Evolutionary conservation across 2,888 invertebrate genomes (phyloP), one percentile per base, ranked within the genome.

Genomic region (Sinodicranocentrus sp.): DNA sequence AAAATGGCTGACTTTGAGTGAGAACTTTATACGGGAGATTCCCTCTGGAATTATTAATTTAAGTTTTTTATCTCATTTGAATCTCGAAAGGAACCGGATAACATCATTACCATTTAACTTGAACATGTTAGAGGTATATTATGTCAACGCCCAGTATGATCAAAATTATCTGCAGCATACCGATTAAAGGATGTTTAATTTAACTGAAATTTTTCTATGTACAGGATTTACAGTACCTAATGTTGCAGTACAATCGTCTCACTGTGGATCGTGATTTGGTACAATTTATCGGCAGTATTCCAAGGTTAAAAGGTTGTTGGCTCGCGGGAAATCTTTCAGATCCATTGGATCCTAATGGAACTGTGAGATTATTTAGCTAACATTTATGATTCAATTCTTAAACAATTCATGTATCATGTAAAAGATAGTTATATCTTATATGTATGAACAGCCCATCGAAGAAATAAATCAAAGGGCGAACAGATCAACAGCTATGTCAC

Each of bases 11-110:
- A 84, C 84, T 1, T 67, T 76, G n/a, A 70, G 44, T 5, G 19
- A 68, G 15, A 84, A 84, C 65, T n/a, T 26, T 10, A 67, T 82
- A 13, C 17, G 25, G 6, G 82, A 72, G 39, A 67, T 84, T 19
- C 77, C 82, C 2, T 6, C 28, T 57, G 28, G 21, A 17, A 28
- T 75, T 3, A 39, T n/a, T 10, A 25, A 52, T 1, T 21, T 75
- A 10, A 2, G 25, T 0, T 48, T 15, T 3, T 54, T 79, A 13
- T 71, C 63, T 33, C 57, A 82, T 17, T 61, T 82, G 13, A 75
- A 75, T 54, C 48, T 75, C 2, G 33, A 52, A 21, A 17, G 52
- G 10, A 75, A 75, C 23, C 17, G 19, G 8, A 21, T 75, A 17
- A 5, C 1, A 1, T 15, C n/a, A 5, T 25, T 75, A 0, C 75